phyloP scores from a whole-genome alignment of 1,140 invertebrate species.

The Heliconius nattereri region DNA sequence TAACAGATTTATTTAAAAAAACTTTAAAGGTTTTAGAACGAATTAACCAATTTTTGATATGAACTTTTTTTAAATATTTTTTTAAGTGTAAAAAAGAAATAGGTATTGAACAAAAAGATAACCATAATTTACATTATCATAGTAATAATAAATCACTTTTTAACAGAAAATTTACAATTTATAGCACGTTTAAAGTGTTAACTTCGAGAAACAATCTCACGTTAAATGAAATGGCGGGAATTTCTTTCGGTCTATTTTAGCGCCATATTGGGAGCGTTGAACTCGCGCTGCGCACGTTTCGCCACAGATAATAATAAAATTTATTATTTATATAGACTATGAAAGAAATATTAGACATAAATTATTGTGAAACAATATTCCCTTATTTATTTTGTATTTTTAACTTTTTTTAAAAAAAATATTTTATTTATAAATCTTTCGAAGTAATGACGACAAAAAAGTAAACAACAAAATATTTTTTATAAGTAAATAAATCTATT shows the following conservation, averaged over 20 bases:
- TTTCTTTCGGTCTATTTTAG: slow-evolving; percentile 35
- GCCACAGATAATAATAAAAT: slow-evolving; percentile 24
- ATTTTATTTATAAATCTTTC: neutral
- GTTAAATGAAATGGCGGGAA: slow-evolving; percentile 34
- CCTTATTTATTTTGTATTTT: neutral
- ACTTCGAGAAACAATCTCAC: slow-evolving; percentile 24
- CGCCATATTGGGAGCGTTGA: slow-evolving; percentile 33
- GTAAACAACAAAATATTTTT: too few relatives aligned
- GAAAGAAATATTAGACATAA: neutral
- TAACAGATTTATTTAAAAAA: too few relatives aligned
- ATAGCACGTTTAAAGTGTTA: slow-evolving; percentile 25
- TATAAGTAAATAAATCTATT: too few relatives aligned
- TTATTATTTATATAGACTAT: slow-evolving; percentile 29
- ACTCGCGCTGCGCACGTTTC: slow-evolving; percentile 26
- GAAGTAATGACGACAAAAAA: neutral
- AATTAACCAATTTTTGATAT: too few relatives aligned
- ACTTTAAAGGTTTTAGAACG: too few relatives aligned
- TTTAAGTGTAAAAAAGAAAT: neutral
- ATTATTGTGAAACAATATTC: neutral
- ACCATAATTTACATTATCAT: neutral
- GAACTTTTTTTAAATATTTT: too few relatives aligned
- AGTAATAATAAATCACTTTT: neutral
- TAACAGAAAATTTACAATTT: slow-evolving; percentile 2
- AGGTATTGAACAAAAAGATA: neutral
- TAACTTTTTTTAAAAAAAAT: neutral